Conservation (phyloP, 92 coral and sea anemone genomes). For the Epizoanthus stellaris region DNA sequence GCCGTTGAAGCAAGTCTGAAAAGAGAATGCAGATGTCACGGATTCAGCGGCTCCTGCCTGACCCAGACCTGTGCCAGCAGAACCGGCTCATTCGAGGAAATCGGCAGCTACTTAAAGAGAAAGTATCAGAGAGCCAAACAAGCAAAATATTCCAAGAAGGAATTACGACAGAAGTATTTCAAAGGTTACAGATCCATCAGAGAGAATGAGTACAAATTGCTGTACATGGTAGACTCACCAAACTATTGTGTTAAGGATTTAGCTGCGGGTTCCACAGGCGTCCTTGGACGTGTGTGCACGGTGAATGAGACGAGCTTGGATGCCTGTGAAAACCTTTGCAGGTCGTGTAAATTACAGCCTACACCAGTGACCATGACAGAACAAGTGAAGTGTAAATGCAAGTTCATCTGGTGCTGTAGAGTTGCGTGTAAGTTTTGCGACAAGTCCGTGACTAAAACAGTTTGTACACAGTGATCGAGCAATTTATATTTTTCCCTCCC, state of each 20-base stretch:
- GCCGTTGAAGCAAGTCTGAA: slow-evolving; percentile 62
- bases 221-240: slow-evolving; percentile 80
- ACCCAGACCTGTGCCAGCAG: slow-evolving; percentile 78
- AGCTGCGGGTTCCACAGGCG: slow-evolving; percentile 74
- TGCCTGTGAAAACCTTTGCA: slow-evolving; percentile 70
- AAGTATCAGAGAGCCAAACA: slow-evolving; percentile 63
- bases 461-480: slow-evolving; percentile 26
- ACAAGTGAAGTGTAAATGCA: slow-evolving; percentile 74
- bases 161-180: slow-evolving; percentile 45
- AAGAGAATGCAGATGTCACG: slow-evolving; percentile 84
- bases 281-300: slow-evolving; percentile 82
- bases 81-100: slow-evolving; percentile 54
- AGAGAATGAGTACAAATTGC: slow-evolving; percentile 61
- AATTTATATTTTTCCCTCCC: too few relatives aligned
- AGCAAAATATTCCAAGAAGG: slow-evolving; percentile 26
- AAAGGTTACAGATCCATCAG: slow-evolving; percentile 54
- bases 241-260: slow-evolving; percentile 76
- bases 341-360: slow-evolving; percentile 59
- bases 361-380: slow-evolving; percentile 11
- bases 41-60: slow-evolving; percentile 72
- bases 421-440: slow-evolving; percentile 73
- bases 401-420: slow-evolving; percentile 90
- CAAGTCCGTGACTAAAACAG: slow-evolving; percentile 33
- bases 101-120: slow-evolving; percentile 64
- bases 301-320: slow-evolving; percentile 44